Evolutionary conservation across 2,797 vertebrate species (phyloP).

Genomic region (Bradypodion pumilum): DNA sequence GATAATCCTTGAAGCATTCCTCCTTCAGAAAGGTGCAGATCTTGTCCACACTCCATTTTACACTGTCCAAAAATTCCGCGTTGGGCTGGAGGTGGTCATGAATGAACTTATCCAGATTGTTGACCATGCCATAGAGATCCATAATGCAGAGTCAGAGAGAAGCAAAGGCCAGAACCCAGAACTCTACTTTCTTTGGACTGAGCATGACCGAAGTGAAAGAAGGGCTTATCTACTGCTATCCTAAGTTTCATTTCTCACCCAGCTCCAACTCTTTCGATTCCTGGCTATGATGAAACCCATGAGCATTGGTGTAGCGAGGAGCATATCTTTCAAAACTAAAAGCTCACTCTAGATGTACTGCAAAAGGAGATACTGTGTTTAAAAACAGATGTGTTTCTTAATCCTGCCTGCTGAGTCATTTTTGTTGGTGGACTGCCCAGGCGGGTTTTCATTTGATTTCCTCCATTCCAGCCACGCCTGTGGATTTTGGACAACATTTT

Average conservation of each 20-base stretch:
- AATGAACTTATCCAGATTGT: constrained; percentile 37
- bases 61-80: neutral
- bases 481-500: too few species aligned
- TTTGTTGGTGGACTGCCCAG: too few species aligned
- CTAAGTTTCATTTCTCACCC: neutral
- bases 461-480: too few species aligned
- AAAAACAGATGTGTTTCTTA: too few species aligned
- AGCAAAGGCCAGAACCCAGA: too few species aligned
- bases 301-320: neutral
- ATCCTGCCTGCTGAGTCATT: too few species aligned
- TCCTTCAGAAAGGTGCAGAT: neutral
- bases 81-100: constrained; percentile 11
- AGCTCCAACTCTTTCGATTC: neutral
- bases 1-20: neutral
- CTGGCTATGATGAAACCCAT: neutral
- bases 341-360: too few species aligned
- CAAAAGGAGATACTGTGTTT: too few species aligned
- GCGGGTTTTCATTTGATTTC: too few species aligned
- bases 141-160: neutral
- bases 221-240: accelerated
- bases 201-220: too few species aligned
- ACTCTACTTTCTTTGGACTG: too few species aligned
- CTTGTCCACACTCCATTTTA: neutral
- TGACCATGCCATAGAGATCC: neutral
- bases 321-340: too few species aligned